phyloP scores from a whole-genome alignment of 2,797 vertebrate species.

The Salmo trutta region DNA sequence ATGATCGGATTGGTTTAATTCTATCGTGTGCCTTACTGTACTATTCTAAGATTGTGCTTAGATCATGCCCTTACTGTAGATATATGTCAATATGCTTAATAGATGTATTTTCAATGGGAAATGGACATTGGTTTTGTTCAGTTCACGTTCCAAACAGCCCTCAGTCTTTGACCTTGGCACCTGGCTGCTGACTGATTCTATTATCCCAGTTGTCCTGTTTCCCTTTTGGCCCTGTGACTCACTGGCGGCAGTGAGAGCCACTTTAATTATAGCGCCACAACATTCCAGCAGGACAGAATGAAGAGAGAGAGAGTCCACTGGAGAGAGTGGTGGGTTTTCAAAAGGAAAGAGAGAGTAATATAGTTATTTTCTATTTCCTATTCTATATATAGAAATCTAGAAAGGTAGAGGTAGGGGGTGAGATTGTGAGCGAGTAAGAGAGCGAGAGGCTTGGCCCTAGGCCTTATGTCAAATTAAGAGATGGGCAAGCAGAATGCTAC shows the following conservation, averaged over 20 bases:
- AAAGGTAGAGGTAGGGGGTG: constrained; percentile 10
- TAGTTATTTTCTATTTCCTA: neutral
- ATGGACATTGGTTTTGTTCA: constrained; percentile 1
- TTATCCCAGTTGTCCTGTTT: constrained; percentile 73
- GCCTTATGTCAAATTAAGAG: constrained; percentile 34
- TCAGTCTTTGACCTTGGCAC: constrained; percentile 68
- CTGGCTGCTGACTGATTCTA: constrained; percentile 60
- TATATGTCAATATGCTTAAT: constrained; percentile 16
- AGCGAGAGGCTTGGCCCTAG: neutral
- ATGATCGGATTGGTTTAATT: neutral
- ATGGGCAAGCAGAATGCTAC: constrained; percentile 22
- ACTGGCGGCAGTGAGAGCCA: constrained; percentile 61
- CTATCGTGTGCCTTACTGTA: neutral
- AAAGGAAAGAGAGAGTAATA: constrained; percentile 8
- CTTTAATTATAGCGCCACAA: constrained; percentile 77
- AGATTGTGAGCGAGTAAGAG: neutral
- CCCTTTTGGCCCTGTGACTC: constrained; percentile 76
- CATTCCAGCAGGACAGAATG: constrained; percentile 72
- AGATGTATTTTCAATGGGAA: neutral
- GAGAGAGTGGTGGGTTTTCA: constrained; percentile 19
- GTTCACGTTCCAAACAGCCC: constrained; percentile 29
- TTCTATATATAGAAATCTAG: neutral
- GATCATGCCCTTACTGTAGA: constrained; percentile 14
- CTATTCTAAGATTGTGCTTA: neutral
- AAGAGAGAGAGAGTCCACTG: constrained; percentile 46